Conservation (phyloP, 1,140 invertebrate genomes). For the Heliconius melpomene region DNA sequence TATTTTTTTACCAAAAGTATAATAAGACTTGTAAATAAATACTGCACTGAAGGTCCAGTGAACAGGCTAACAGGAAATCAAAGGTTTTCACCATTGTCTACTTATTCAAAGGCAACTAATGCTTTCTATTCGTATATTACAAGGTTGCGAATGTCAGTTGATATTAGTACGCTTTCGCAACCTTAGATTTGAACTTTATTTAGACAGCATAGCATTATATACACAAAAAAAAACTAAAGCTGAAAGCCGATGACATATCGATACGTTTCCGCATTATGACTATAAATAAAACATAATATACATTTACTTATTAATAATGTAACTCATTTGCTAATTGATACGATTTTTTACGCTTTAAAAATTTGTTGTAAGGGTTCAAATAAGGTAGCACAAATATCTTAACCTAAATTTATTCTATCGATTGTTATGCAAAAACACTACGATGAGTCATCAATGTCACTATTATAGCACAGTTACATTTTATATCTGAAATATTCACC, state of each 20-base stretch:
- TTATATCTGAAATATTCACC: conserved; percentile 59
- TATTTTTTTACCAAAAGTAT: neutral
- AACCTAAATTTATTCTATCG: conserved; percentile 79
- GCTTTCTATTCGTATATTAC: conserved; percentile 73
- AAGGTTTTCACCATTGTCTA: conserved; percentile 67
- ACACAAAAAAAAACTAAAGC: conserved; percentile 68
- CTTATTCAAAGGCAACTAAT: conserved; percentile 56
- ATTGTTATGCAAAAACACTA: conserved; percentile 80
- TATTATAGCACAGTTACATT: conserved; percentile 49
- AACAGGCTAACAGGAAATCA: conserved; percentile 56
- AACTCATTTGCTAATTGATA: conserved; percentile 52
- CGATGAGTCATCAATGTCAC: conserved; percentile 61
- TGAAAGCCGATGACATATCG: conserved; percentile 72
- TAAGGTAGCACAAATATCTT: conserved; percentile 74
- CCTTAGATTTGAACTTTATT: conserved; percentile 68
- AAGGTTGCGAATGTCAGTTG: conserved; percentile 74
- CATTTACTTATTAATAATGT: conserved; percentile 54
- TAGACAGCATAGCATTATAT: conserved; percentile 63
- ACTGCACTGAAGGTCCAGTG: conserved; percentile 19
- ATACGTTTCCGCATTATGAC: conserved; percentile 69
- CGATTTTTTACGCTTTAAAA: conserved; percentile 41
- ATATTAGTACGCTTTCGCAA: conserved; percentile 73
- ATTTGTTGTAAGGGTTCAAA: conserved; percentile 62
- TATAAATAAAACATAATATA: conserved; percentile 74
- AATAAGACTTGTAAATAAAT: conserved; percentile 9